A percentile compares a stretch with the other conserved stretches of the same genome.
Conservation (phyloP, 2,113 vertebrate species). For the Psittacula cyanocephala region DNA sequence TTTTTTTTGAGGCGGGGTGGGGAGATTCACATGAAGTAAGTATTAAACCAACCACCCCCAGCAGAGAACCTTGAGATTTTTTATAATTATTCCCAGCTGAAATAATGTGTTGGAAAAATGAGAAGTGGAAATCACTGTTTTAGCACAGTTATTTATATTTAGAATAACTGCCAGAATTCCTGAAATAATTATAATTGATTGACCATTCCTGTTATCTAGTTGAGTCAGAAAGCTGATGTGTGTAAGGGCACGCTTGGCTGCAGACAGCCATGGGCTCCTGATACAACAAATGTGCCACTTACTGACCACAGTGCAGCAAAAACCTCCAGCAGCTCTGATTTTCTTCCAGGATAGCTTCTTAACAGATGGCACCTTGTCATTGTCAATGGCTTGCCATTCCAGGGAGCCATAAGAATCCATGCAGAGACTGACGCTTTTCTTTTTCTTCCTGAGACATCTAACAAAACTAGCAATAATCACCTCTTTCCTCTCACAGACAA, state of each 20-base stretch:
- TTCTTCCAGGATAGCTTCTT: conserved; percentile 67
- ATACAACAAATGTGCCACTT: conserved; percentile 26
- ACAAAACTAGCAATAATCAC: conserved; percentile 63
- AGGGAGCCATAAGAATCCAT: conserved; percentile 57
- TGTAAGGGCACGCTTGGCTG: not conserved
- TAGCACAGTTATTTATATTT: not conserved
- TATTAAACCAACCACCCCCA: not conserved
- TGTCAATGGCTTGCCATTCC: conserved; percentile 59
- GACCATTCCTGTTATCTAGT: not conserved
- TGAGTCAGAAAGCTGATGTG: conserved; percentile 3
- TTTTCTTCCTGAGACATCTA: conserved; percentile 62
- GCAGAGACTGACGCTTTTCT: conserved; percentile 45
- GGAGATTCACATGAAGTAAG: not conserved
- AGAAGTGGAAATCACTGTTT: not conserved
- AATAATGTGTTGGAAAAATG: not conserved
- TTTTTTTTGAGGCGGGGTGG: not conserved
- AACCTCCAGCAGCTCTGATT: conserved; percentile 46
- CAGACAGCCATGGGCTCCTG: not conserved
- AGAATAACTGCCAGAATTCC: not conserved
- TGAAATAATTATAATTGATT: conserved; percentile 16
- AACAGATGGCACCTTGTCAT: conserved; percentile 74
- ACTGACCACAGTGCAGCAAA: conserved; percentile 18
- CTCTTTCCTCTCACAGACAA: conserved; percentile 68
- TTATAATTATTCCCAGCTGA: not conserved
- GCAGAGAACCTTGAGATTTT: not conserved